Evolutionary conservation across 2,888 invertebrate species (phyloP).

Genomic region (Leptinotarsa rubiginosa): DNA sequence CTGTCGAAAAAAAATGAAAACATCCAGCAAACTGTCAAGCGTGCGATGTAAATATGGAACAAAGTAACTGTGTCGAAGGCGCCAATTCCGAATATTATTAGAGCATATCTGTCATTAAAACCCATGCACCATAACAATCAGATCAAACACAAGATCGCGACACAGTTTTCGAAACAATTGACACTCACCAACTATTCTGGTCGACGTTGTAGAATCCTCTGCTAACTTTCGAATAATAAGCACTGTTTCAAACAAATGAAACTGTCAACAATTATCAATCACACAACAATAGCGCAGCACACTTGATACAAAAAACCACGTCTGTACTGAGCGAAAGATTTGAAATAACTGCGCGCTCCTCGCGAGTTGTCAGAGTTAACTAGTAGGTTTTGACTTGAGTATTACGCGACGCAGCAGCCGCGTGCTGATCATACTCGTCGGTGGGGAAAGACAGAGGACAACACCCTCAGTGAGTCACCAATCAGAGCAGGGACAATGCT

Average conservation of each 20-base stretch:
- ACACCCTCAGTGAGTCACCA: slow-evolving; percentile 69
- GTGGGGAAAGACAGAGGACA: slow-evolving; percentile 65
- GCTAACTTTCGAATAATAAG: slow-evolving; percentile 28
- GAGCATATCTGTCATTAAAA: slow-evolving; percentile 56
- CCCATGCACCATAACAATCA: slow-evolving; percentile 42
- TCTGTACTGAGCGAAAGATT: slow-evolving; percentile 33
- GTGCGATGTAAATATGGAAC: slow-evolving; percentile 41
- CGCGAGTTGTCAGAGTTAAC: slow-evolving; percentile 43
- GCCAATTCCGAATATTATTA: slow-evolving; percentile 54
- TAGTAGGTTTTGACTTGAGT: slow-evolving; percentile 42
- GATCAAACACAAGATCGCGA: slow-evolving; percentile 33
- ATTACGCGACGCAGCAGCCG: slow-evolving; percentile 46
- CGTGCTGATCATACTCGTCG: slow-evolving; percentile 51
- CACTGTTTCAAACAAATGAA: slow-evolving; percentile 37
- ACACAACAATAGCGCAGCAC: slow-evolving; percentile 40
- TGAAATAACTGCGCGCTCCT: slow-evolving; percentile 40
- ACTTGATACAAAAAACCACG: slow-evolving; percentile 35
- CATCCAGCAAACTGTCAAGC: not conserved
- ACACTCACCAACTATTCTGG: slow-evolving; percentile 48
- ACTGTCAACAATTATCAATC: slow-evolving; percentile 43
- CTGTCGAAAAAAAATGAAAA: not conserved
- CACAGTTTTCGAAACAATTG: slow-evolving; percentile 29
- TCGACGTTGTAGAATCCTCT: slow-evolving; percentile 40
- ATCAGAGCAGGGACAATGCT: slow-evolving; percentile 67
- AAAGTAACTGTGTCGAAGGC: slow-evolving; percentile 54